A percentile compares a stretch with the other conserved stretches of the same genome.
Conservation (phyloP, 2,888 invertebrate species). For the Drosophila paracracens region DNA sequence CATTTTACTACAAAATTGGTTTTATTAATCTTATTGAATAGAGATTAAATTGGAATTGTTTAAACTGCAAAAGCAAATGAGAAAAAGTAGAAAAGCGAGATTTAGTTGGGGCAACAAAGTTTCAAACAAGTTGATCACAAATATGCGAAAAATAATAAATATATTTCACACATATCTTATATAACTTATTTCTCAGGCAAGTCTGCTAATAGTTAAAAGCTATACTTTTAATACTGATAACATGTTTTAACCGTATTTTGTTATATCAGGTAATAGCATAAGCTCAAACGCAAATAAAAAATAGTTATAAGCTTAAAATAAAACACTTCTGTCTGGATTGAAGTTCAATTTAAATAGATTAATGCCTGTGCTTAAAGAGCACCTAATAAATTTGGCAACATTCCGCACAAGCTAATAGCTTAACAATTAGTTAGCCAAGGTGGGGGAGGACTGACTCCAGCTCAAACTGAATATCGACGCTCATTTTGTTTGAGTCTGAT, state of each 20-base stretch:
- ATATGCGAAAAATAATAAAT: not conserved
- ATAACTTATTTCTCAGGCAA: not conserved
- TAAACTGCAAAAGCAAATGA: not conserved
- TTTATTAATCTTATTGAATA: not conserved
- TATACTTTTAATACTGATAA: not conserved
- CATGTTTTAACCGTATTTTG: not conserved
- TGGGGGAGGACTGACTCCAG: not conserved
- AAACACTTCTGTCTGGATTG: not conserved
- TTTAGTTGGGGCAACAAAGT: not conserved
- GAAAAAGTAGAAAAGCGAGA: not conserved
- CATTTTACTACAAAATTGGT: not conserved
- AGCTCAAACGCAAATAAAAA: not conserved
- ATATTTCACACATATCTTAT: not conserved
- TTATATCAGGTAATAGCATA: not conserved
- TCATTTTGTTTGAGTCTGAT: slow-evolving; percentile 30
- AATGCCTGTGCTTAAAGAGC: no score
- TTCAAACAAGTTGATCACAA: not conserved
- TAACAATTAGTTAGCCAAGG: slow-evolving; percentile 13
- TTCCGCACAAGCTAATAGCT: slow-evolving; percentile 4
- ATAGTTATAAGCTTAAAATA: not conserved
- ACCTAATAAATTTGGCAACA: not conserved
- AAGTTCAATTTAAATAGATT: not conserved
- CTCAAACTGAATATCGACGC: slow-evolving; percentile 3
- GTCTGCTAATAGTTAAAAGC: not conserved
- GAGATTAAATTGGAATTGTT: not conserved